These are phyloP conservation scores for Homarus americanus DNA, from an alignment of 1,140 invertebrate genomes.

Conservation along the genomic window DNA sequence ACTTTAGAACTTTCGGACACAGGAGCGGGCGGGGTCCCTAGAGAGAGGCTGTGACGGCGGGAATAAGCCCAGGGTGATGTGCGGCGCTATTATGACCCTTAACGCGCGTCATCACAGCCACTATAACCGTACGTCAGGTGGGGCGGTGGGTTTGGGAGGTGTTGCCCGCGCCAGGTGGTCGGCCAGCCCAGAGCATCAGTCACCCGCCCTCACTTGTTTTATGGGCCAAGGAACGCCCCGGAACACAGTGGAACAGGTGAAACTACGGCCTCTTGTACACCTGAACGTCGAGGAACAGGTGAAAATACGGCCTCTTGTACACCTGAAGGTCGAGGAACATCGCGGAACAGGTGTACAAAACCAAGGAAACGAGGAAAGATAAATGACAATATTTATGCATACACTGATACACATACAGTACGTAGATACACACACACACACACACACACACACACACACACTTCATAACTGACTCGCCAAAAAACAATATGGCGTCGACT, in stretches of 20 bases:
- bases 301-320: too few relatives aligned
- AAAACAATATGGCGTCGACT: too few relatives aligned
- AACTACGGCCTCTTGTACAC: too few relatives aligned
- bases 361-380: neutral
- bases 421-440: too few relatives aligned
- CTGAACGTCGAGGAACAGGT: neutral
- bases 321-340: neutral
- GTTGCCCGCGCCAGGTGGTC: neutral
- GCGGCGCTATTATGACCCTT: slow-evolving; percentile 25
- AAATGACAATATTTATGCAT: neutral
- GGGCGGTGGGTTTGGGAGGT: neutral
- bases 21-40: neutral
- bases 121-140: slow-evolving; percentile 13
- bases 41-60: neutral
- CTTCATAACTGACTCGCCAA: too few relatives aligned
- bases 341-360: neutral
- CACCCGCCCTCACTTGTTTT: slow-evolving; percentile 27
- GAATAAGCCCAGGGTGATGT: neutral
- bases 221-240: slow-evolving; percentile 1
- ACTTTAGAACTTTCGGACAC: slow-evolving; percentile 68
- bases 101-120: slow-evolving; percentile 41
- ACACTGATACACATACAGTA: too few relatives aligned
- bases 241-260: neutral
- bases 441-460: too few relatives aligned
- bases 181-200: slow-evolving; percentile 11